phyloP scores from a whole-genome alignment of 2,797 vertebrate species.

The Eospalax fontanierii region DNA sequence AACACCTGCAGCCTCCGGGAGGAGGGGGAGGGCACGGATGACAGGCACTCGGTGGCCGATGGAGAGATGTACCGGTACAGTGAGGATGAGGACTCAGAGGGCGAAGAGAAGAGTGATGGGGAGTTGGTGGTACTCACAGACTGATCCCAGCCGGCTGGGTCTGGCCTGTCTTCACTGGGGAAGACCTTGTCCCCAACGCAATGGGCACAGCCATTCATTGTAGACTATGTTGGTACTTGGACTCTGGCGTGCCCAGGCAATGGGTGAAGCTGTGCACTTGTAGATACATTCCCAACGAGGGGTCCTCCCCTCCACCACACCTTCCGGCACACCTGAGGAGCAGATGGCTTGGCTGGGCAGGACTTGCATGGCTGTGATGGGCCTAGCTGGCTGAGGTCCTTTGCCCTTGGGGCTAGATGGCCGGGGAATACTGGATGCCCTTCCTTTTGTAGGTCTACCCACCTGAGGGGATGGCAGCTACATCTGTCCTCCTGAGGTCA shows the following conservation, averaged over 20 bases:
- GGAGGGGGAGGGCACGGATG: slow-evolving; percentile 83
- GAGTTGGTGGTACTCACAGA: slow-evolving; percentile 98
- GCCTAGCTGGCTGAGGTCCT: slow-evolving; percentile 24
- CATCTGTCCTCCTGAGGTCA: slow-evolving; percentile 30
- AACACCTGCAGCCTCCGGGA: slow-evolving; percentile 89
- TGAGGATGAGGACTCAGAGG: slow-evolving; percentile 96
- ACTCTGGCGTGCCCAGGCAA: slow-evolving; percentile 38
- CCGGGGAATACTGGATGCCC: slow-evolving; percentile 25
- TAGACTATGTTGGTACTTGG: slow-evolving; percentile 78
- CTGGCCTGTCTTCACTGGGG: not conserved
- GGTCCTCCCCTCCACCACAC: not conserved
- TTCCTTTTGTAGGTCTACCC: not conserved
- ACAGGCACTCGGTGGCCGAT: slow-evolving; percentile 85
- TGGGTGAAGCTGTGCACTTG: slow-evolving; percentile 57
- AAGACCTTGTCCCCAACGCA: not conserved
- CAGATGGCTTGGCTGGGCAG: not conserved
- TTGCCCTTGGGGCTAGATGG: not conserved
- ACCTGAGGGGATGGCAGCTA: not conserved
- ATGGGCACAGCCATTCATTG: slow-evolving; percentile 28
- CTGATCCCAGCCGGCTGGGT: slow-evolving; percentile 86
- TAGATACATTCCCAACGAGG: slow-evolving; percentile 42
- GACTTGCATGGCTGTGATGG: not conserved
- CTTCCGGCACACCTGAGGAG: not conserved
- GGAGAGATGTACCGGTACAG: slow-evolving; percentile 93
- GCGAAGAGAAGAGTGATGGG: slow-evolving; percentile 95